Conservation (phyloP, 2,113 vertebrate species). For the Bufo bufo region DNA sequence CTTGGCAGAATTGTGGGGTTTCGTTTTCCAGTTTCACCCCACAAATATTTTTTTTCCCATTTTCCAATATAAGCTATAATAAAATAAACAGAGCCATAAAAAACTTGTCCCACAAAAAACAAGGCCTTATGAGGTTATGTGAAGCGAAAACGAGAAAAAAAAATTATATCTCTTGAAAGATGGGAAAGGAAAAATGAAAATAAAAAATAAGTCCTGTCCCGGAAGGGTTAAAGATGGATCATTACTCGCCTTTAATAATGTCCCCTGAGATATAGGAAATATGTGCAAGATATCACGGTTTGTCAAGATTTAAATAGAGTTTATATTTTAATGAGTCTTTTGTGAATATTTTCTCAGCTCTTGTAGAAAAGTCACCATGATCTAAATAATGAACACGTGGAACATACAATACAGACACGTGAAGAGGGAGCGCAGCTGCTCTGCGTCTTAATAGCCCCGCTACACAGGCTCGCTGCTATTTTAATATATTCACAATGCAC, state of each 20-base stretch:
- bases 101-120: no score
- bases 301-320: constrained; percentile 3
- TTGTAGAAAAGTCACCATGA: background rate
- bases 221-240: background rate
- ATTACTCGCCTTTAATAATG: background rate
- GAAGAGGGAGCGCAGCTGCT: background rate
- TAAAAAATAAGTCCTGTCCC: background rate
- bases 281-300: background rate
- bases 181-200: background rate
- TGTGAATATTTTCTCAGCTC: background rate
- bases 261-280: background rate
- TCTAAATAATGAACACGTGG: background rate
- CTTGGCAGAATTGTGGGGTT: no score
- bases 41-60: no score
- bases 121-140: no score
- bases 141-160: no score
- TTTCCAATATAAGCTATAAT: no score
- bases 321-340: constrained; percentile 18
- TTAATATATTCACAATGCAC: background rate
- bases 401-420: background rate
- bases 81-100: no score
- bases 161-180: no score
- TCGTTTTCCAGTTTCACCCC: no score
- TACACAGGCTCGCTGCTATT: background rate
- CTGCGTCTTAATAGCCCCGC: no score